phyloP scores from a whole-genome alignment of 2,113 vertebrate genomes.

The Aptenodytes patagonicus region DNA sequence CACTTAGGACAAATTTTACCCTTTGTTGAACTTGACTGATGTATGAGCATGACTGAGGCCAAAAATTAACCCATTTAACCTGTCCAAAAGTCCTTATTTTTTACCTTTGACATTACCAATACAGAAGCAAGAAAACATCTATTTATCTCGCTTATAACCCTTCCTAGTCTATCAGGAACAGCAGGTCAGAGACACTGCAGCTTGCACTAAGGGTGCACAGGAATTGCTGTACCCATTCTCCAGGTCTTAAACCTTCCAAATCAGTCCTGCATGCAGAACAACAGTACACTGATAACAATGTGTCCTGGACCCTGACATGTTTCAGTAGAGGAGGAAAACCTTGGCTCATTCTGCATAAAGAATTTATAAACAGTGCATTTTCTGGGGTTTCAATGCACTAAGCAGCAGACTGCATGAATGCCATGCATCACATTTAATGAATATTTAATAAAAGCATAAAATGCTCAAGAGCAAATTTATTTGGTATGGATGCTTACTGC shows the following conservation, averaged over 20 bases:
- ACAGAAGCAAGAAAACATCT: background rate
- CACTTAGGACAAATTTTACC: background rate
- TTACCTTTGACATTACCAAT: background rate
- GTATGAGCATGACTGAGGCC: background rate
- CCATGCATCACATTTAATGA: background rate
- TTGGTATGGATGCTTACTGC: background rate
- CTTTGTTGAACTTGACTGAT: background rate
- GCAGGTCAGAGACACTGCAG: background rate
- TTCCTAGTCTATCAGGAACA: background rate
- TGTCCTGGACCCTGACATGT: background rate
- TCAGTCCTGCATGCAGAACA: background rate
- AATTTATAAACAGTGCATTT: background rate
- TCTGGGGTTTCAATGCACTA: background rate
- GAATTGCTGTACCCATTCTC: background rate
- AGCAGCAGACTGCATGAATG: background rate
- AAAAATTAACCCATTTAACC: background rate
- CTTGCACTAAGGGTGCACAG: background rate
- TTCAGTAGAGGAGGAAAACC: background rate
- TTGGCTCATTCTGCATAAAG: background rate
- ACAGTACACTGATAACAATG: background rate
- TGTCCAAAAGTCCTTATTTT: background rate
- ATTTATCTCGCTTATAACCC: background rate
- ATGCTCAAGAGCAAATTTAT: background rate
- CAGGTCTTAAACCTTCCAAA: background rate
- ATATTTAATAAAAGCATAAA: slow-evolving; percentile 5